Percentiles rank a stretch among this genome's conserved stretches.
phyloP scores from a whole-genome alignment of 1,140 invertebrate species.

The Caerostris darwini region DNA sequence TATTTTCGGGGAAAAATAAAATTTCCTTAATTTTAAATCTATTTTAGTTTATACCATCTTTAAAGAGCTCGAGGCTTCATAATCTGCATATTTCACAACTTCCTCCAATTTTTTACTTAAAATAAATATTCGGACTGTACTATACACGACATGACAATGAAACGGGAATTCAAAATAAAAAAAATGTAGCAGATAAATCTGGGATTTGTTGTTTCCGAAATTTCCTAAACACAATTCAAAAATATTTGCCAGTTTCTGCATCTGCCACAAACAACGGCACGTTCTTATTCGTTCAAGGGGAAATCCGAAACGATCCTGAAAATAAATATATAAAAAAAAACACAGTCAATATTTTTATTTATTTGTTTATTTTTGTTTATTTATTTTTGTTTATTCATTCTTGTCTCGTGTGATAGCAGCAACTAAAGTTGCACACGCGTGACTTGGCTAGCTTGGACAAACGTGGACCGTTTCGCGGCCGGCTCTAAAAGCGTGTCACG shows the following conservation, averaged over 20 bases:
- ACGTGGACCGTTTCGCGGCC: constrained; percentile 51
- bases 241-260: not conserved
- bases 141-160: no score
- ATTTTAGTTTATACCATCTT: no score
- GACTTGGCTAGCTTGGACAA: constrained; percentile 26
- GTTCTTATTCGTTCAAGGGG: not conserved
- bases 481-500: constrained; percentile 55
- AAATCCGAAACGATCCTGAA: constrained; percentile 29
- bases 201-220: not conserved
- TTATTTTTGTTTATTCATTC: no score
- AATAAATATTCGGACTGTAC: no score
- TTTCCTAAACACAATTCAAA: constrained; percentile 3
- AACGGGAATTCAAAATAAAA: no score
- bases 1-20: no score
- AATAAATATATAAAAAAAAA: not conserved
- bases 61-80: no score
- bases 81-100: no score
- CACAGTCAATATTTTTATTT: not conserved
- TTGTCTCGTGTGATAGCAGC: constrained; percentile 30
- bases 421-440: constrained; percentile 31
- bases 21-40: no score
- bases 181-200: not conserved
- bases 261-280: constrained; percentile 15
- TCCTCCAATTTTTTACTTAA: no score
- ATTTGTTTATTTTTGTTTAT: no score